A percentile compares a stretch with the other conserved stretches of the same genome.
phyloP scores from a whole-genome alignment of 2,113 vertebrate species.

The Psittacula cyanocephala region DNA sequence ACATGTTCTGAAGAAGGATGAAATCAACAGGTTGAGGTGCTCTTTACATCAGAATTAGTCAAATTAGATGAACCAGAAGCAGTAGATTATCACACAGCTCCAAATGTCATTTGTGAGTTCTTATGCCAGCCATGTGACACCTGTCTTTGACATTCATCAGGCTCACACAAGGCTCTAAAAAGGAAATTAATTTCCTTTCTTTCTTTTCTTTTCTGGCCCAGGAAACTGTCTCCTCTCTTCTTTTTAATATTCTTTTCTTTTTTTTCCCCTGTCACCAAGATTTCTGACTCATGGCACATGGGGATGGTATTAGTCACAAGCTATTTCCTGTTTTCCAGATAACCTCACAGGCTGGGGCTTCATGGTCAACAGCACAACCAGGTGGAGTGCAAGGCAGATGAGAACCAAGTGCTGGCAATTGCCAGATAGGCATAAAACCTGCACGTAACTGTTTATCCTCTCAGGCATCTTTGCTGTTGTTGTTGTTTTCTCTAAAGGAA shows the following conservation, averaged over 20 bases:
- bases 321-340: constrained; percentile 52
- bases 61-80: constrained; percentile 57
- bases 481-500: not conserved
- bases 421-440: not conserved
- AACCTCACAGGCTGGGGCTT: constrained; percentile 14
- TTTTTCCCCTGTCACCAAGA: not conserved
- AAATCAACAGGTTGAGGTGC: constrained; percentile 43
- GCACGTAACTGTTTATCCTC: not conserved
- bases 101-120: constrained; percentile 10
- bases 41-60: constrained; percentile 46
- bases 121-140: constrained; percentile 18
- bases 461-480: not conserved
- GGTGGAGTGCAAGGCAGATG: constrained; percentile 20
- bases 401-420: not conserved
- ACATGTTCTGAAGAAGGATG: constrained; percentile 27
- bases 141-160: constrained; percentile 20
- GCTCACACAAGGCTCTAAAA: not conserved
- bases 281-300: constrained; percentile 4
- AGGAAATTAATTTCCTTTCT: constrained; percentile 36
- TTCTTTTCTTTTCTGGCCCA: not conserved
- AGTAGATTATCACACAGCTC: constrained; percentile 7
- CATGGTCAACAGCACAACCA: constrained; percentile 59
- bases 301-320: constrained; percentile 26
- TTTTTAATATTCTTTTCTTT: not conserved
- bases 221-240: not conserved